Evolutionary conservation across 2,888 invertebrate species (phyloP), one percentile per base, ranked within the genome.

Genomic region (Lithosia quadra): DNA sequence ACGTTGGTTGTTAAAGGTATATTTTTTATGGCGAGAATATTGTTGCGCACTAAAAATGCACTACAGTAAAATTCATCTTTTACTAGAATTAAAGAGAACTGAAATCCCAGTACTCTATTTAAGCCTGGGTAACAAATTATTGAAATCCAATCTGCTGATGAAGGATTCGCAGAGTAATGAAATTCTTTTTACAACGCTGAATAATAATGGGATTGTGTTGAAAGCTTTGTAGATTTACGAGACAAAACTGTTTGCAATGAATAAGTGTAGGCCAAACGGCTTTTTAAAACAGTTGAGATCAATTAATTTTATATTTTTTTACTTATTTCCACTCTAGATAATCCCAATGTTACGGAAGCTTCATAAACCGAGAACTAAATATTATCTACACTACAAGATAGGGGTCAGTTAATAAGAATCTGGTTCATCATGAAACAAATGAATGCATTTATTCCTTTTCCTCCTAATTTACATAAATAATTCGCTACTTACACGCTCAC

Each of bases 121-220:
- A 67, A 66, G 65, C 67, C 62, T 60, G 63, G 56, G 39, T 58
- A 49, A 60, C 33, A 39, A 57, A 61, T 63, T 69, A 62, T 68
- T 43, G 55, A 33, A 61, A 73, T 69, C 62, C 69, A 69, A 71
- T 79, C 65, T 68, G 66, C 65, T 77, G 68, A 77, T 77, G 74
- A 79, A 73, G 43, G 62, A 56, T 60, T 58, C 65, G 59, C 22
- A 43, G 36, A 65, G 53, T 28, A 56, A 69, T 63, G 71, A 71
- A 63, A 67, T 71, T 63, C 69, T 74, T 67, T 71, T 39, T 24
- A 28, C 53, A n/a, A 18, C 24, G 33, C 28, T 62, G 60, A 71
- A 61, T 59, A 61, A 67, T 60, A 63, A 64, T 62, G 49, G 33
- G 34, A 58, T 68, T 67, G 59, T 33, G 61, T 67, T 67, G 70